Conservation (phyloP, 1,140 invertebrate species). For the Drosophila melanica region DNA sequence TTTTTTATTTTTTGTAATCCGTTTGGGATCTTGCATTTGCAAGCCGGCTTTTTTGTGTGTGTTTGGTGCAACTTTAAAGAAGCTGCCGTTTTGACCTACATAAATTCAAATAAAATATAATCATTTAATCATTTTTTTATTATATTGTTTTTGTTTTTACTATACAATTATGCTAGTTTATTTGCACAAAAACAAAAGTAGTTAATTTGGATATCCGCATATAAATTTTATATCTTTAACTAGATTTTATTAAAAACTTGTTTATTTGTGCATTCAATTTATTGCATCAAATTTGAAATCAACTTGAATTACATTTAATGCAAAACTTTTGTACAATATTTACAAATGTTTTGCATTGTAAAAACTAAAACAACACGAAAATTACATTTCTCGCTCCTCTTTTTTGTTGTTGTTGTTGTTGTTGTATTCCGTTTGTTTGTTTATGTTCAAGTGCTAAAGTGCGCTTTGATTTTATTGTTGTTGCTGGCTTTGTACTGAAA, state of each 20-base stretch:
- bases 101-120: no score
- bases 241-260: no score
- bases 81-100: no score
- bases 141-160: no score
- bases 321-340: constrained; percentile 76
- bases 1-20: not conserved
- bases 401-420: not conserved
- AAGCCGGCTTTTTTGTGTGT: not conserved
- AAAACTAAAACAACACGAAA: constrained; percentile 66
- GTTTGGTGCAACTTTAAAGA: no score
- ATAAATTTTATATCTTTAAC: no score
- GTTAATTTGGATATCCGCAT: no score
- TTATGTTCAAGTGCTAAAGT: constrained; percentile 69
- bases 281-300: constrained; percentile 1
- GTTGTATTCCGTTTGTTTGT: not conserved
- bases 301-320: constrained; percentile 54
- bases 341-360: constrained; percentile 73
- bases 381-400: constrained; percentile 43
- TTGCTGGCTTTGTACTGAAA: constrained; percentile 8
- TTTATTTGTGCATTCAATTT: no score
- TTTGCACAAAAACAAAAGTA: no score
- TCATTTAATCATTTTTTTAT: no score
- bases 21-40: not conserved
- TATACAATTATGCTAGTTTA: no score
- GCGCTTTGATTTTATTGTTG: constrained; percentile 55